Evolutionary conservation across 2,888 invertebrate species (phyloP).

Genomic region (Myathropa florea): DNA sequence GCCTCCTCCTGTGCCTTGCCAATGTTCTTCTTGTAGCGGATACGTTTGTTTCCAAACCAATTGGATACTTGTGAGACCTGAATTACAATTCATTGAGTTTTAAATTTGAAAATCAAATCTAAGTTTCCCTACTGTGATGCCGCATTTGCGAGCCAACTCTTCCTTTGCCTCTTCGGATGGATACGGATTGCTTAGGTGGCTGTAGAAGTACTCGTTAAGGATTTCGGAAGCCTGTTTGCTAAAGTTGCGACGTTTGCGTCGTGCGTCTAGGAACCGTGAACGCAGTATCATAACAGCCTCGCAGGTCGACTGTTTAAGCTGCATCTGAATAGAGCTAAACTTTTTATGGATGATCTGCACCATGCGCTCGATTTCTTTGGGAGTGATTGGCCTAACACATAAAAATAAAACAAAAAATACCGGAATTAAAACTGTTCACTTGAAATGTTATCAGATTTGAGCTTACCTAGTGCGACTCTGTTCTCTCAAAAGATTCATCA

Average conservation of each 20-base stretch:
- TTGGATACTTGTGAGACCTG: slow-evolving; percentile 92
- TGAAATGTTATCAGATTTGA: not conserved
- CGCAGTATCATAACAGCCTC: slow-evolving; percentile 99
- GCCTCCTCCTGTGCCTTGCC: slow-evolving; percentile 99
- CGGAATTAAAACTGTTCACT: too few species aligned
- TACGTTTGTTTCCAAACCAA: slow-evolving; percentile 99
- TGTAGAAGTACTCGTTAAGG: slow-evolving; percentile 99
- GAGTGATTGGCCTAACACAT: slow-evolving; percentile 91
- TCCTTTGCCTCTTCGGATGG: slow-evolving; percentile 99
- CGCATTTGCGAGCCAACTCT: slow-evolving; percentile 99
- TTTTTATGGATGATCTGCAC: slow-evolving; percentile 99
- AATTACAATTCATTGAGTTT: not conserved
- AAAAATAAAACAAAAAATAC: too few species aligned
- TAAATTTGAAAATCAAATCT: too few species aligned
- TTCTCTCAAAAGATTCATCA: slow-evolving; percentile 97
- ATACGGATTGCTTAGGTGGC: slow-evolving; percentile 99
- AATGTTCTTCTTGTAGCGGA: slow-evolving; percentile 99
- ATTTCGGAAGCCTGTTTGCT: slow-evolving; percentile 99
- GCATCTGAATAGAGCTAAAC: slow-evolving; percentile 98
- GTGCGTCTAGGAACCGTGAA: slow-evolving; percentile 87
- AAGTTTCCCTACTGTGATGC: slow-evolving; percentile 99
- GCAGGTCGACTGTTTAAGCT: slow-evolving; percentile 99
- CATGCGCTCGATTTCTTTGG: slow-evolving; percentile 99
- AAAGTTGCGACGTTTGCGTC: slow-evolving; percentile 97
- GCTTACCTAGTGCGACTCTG: slow-evolving; percentile 92